Percentiles rank a stretch among this genome's conserved stretches.
Conservation (phyloP, 2,113 vertebrate species). For the Cyphomyrus discorhynchus region DNA sequence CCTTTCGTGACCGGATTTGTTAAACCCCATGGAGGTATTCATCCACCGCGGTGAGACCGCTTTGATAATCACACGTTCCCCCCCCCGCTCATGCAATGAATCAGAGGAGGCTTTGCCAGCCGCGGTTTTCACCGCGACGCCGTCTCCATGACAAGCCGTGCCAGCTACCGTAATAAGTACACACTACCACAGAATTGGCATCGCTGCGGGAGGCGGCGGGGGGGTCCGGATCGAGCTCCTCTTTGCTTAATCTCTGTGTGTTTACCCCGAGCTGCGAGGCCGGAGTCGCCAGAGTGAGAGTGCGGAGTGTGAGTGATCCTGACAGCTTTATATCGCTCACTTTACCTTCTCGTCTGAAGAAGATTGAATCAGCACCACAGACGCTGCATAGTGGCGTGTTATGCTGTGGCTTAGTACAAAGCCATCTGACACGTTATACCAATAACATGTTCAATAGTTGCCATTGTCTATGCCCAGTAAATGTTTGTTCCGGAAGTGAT, state of each 20-base stretch:
- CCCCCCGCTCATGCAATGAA: not conserved
- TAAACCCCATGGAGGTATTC: not conserved
- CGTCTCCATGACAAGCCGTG: not conserved
- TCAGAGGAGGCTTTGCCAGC: not conserved
- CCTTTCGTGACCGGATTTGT: conserved; percentile 6
- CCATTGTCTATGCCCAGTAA: not conserved
- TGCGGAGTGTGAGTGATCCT: not conserved
- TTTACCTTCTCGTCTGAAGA: not conserved
- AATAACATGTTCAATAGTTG: not conserved
- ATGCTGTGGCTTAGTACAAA: not conserved
- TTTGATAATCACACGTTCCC: conserved; percentile 12
- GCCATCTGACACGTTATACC: not conserved
- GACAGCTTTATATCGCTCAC: not conserved
- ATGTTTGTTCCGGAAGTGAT: not conserved
- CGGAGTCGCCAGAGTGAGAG: not conserved
- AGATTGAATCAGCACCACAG: not conserved
- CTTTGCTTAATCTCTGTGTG: conserved; percentile 3
- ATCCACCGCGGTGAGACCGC: not conserved
- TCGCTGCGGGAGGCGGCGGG: not conserved
- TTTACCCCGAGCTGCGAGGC: not conserved
- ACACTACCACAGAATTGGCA: not conserved
- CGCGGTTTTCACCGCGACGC: not conserved
- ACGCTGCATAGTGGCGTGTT: not conserved
- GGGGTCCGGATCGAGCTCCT: not conserved
- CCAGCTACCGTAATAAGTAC: not conserved